These are phyloP conservation scores for Caenorhabditis latens DNA, from an alignment of 1,140 invertebrate genomes.

Conservation along the genomic window DNA sequence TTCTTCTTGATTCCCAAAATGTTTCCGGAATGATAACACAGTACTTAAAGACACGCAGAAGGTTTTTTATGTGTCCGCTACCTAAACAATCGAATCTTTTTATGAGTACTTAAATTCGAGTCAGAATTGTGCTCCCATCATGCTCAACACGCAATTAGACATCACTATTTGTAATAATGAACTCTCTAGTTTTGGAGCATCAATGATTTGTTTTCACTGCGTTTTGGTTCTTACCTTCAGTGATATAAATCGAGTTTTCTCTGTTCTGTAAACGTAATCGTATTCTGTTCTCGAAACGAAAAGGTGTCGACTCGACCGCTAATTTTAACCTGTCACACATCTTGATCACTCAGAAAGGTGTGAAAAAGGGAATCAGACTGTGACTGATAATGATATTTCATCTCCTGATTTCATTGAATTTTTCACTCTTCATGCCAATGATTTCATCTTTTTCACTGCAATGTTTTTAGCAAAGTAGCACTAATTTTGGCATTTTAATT, in stretches of 20 bases:
- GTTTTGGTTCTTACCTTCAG: too few species aligned
- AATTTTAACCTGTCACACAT: conserved; percentile 7
- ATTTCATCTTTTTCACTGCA: not conserved
- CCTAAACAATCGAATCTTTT: conserved; percentile 52
- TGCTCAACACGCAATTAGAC: not conserved
- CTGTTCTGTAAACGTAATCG: too few species aligned
- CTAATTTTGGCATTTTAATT: not conserved
- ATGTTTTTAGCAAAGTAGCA: not conserved
- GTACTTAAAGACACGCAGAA: conserved; percentile 30
- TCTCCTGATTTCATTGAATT: not conserved
- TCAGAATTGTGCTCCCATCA: conserved; percentile 24
- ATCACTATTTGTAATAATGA: conserved; percentile 33
- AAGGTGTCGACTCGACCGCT: not conserved
- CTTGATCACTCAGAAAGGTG: not conserved
- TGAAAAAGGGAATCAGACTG: not conserved
- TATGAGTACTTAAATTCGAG: conserved; percentile 52
- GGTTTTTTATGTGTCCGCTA: conserved; percentile 46
- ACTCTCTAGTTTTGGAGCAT: not conserved
- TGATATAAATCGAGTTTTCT: not conserved
- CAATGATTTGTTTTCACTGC: not conserved
- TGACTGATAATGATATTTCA: not conserved
- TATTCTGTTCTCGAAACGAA: too few species aligned
- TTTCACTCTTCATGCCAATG: not conserved
- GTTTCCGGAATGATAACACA: conserved; percentile 22
- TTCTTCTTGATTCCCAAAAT: not conserved